A percentile compares a stretch with the other conserved stretches of the same genome.
Evolutionary conservation across 92 coral and sea anemone genomes (phyloP).

Genomic region (Palythoa caribaeorum): DNA sequence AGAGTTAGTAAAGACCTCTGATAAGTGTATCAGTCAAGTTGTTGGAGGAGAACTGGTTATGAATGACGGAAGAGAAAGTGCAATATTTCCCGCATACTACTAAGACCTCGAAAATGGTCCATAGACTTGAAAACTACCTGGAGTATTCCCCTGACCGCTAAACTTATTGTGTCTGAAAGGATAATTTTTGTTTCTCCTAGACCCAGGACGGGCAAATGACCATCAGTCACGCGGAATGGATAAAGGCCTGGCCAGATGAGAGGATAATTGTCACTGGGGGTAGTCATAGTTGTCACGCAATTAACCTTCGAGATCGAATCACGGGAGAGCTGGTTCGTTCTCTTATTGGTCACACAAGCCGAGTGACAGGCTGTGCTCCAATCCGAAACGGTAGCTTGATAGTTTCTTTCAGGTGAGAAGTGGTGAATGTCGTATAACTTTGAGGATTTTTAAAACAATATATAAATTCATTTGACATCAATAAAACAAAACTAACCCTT

Average conservation of each 20-base stretch:
- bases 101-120: too few relatives aligned
- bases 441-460: too few relatives aligned
- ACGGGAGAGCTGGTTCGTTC: conserved; percentile 41
- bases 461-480: too few relatives aligned
- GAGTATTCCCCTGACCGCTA: neutral
- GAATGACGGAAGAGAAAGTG: too few relatives aligned
- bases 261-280: conserved; percentile 43
- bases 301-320: conserved; percentile 35
- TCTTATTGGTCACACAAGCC: conserved; percentile 14
- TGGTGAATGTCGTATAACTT: neutral
- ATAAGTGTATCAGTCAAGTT: too few relatives aligned
- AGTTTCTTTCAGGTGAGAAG: conserved; percentile 39
- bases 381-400: conserved; percentile 30
- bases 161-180: neutral
- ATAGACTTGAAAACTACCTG: too few relatives aligned
- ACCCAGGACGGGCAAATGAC: conserved; percentile 6
- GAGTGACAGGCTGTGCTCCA: conserved; percentile 38
- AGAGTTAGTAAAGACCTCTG: too few relatives aligned
- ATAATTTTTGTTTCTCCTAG: neutral
- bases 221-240: conserved; percentile 29
- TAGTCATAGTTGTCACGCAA: conserved; percentile 9
- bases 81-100: too few relatives aligned
- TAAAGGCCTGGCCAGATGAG: conserved; percentile 45
- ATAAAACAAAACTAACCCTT: too few relatives aligned
- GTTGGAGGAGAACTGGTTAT: too few relatives aligned